Conservation (phyloP, 2,113 vertebrate genomes). For the Columbina picui region DNA sequence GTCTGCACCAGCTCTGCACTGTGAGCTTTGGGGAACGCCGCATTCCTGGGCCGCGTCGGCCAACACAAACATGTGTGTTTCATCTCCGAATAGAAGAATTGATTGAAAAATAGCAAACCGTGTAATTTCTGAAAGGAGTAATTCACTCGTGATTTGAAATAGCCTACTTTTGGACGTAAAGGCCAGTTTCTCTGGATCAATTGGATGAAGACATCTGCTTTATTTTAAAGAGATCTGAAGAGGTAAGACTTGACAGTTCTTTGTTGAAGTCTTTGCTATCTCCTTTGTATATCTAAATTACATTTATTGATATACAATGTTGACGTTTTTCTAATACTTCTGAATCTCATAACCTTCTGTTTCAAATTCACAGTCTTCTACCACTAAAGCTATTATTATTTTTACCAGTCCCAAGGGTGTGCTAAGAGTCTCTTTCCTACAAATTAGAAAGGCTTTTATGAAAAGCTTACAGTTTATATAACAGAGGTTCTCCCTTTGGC, state of each 20-base stretch:
- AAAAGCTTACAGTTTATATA: constrained; percentile 47
- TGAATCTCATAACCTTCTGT: constrained; percentile 54
- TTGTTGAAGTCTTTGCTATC: constrained; percentile 2
- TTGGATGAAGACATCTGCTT: constrained; percentile 38
- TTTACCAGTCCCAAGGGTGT: constrained; percentile 57
- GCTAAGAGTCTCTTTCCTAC: constrained; percentile 40
- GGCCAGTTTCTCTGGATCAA: not conserved
- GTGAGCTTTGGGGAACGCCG: not conserved
- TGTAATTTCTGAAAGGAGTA: not conserved
- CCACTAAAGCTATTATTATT: constrained; percentile 64
- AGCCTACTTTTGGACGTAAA: not conserved
- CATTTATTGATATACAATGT: not conserved
- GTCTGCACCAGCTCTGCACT: not conserved
- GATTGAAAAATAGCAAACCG: not conserved
- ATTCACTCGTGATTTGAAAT: not conserved
- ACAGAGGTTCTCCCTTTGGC: not conserved
- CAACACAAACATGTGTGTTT: not conserved
- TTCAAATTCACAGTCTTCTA: constrained; percentile 58
- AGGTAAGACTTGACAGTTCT: constrained; percentile 26
- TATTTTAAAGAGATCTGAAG: not conserved
- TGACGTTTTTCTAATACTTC: not conserved
- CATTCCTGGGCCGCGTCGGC: not conserved
- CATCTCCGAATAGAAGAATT: not conserved
- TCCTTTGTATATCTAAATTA: constrained; percentile 34
- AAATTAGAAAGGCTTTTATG: constrained; percentile 56